Evolutionary conservation across 2,113 vertebrate genomes (phyloP).

Genomic region (Hystrix cristata): DNA sequence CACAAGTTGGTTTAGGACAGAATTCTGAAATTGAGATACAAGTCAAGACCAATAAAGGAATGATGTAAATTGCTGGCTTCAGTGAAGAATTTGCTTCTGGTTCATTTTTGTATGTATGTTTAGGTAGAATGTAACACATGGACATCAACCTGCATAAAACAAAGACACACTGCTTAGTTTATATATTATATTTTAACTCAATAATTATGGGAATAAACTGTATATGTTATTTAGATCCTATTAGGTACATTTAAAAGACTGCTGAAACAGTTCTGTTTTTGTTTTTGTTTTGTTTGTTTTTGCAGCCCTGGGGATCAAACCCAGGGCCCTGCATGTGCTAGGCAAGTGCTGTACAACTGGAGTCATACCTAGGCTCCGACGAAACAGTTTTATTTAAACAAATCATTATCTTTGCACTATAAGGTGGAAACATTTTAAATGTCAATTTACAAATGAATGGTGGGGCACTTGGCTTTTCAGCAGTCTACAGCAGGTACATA

Average conservation of each 20-base stretch:
- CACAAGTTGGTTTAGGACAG: not conserved
- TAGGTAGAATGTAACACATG: not conserved
- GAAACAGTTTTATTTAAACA: not conserved
- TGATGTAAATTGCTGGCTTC: not conserved
- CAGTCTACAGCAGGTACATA: not conserved
- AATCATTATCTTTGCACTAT: not conserved
- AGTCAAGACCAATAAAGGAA: not conserved
- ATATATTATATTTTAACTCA: not conserved
- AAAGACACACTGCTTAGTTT: accelerated
- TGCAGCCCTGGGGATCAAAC: not conserved
- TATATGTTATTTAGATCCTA: not conserved
- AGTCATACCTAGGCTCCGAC: not conserved
- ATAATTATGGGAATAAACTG: not conserved
- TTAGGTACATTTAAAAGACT: not conserved
- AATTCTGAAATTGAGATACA: not conserved
- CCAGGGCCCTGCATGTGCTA: not conserved
- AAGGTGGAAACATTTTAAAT: not conserved
- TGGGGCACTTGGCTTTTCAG: not conserved
- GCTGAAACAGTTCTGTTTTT: not conserved
- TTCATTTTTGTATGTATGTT: not conserved
- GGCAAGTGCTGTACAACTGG: not conserved
- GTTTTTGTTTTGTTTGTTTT: not conserved
- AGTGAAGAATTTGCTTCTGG: not conserved
- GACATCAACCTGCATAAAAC: not conserved
- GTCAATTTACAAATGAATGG: not conserved